A percentile compares a stretch with the other conserved stretches of the same genome.
These are phyloP conservation scores for Passer montanus DNA, from an alignment of 2,113 vertebrate species.

Conservation along the genomic window DNA sequence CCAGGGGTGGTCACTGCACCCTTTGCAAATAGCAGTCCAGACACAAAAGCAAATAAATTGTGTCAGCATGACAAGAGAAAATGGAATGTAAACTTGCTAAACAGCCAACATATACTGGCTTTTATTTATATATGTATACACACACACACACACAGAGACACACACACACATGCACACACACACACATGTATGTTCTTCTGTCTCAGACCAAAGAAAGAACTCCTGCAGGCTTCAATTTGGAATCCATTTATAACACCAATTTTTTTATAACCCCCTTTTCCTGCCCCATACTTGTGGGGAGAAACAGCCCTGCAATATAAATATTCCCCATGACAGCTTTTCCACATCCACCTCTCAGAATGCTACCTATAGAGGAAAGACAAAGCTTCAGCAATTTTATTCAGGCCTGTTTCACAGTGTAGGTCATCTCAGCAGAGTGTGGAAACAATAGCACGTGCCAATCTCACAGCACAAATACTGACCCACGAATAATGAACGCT, in stretches of 20 bases:
- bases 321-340: neutral
- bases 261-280: neutral
- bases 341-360: neutral
- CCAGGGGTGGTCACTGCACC: neutral
- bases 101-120: neutral
- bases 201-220: neutral
- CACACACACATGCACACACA: too few relatives aligned
- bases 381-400: constrained; percentile 28
- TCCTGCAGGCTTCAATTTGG: neutral
- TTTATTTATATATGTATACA: neutral
- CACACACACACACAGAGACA: neutral
- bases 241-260: neutral
- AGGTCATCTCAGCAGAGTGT: constrained; percentile 5
- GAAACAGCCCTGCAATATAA: neutral
- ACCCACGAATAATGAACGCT: neutral
- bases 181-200: neutral
- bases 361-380: neutral
- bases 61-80: constrained; percentile 24
- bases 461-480: constrained; percentile 12
- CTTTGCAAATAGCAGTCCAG: constrained; percentile 35
- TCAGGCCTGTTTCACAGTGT: neutral
- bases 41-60: constrained; percentile 44
- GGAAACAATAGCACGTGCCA: constrained; percentile 19
- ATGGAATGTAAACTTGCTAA: constrained; percentile 42
- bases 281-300: neutral